Evolutionary conservation across 2,888 invertebrate species (phyloP), one percentile per base, ranked within the genome.

Genomic region (Lasioglossum figueresi): DNA sequence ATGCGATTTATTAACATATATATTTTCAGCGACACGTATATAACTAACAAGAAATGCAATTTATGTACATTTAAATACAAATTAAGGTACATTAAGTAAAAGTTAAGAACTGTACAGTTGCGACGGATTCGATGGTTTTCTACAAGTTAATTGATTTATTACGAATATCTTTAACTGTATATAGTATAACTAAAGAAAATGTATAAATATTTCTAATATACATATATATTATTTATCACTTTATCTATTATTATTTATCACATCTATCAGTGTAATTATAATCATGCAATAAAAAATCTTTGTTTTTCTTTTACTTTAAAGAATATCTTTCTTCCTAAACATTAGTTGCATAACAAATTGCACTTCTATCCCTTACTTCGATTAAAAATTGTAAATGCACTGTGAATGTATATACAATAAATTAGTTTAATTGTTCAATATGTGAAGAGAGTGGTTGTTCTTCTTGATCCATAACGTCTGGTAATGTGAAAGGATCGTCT

Each of bases 401-500:
- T 16, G 0, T 63, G 23, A 63, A 56, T 56, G n/a, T 48, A 56
- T 56, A 12, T 48, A 48, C n/a, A 48, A 14, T 23, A 52, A 68
- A 23, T 63, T 63, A 84, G 10, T 79, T 45, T 16, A 84, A 37
- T 52, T 43, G 6, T 76, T 84, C 75, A 23, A 84, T 56, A 27
- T 48, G 43, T 23, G 84, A 40, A 8, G 40, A 70, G 2, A 74
- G 63, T 31, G 43, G 19, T 40, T 75, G 59, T 70, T n/a, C 83
- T 76, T 83, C 85, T 10, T 86, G 83, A 45, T 82, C 89, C 40
- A 76, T 14, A 37, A 79, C 76, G 76, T 93, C 93, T 79, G 93
- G 92, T 74, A 37, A 76, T 63, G 92, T 79, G 48, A 93, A 93
- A 76, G 91, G 90, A 77, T 94, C 94, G 86, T 94, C 94, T 34